These are phyloP conservation scores for Phenacoccus solenopsis DNA, from an alignment of 1,140 invertebrate species.

Conservation along the genomic window DNA sequence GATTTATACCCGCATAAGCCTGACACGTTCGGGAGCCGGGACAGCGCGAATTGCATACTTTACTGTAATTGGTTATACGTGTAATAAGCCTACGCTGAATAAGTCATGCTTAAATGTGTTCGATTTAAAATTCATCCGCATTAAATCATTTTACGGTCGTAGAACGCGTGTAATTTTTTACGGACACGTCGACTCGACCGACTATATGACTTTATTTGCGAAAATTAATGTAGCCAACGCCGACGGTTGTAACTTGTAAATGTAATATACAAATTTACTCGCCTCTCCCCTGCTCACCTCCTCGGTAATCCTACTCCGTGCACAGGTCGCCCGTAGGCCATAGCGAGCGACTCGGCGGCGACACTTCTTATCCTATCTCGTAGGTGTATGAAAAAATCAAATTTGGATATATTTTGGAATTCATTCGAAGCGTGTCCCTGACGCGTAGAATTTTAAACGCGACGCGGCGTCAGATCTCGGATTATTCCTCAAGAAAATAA, in stretches of 20 bases:
- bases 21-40: background rate
- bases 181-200: no score
- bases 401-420: background rate
- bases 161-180: background rate
- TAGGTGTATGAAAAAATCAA: background rate
- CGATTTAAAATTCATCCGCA: background rate
- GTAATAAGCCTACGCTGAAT: conserved; percentile 9
- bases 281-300: no score
- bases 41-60: background rate
- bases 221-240: no score
- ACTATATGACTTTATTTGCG: no score
- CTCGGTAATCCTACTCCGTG: no score
- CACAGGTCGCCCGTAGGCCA: no score
- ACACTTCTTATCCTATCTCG: background rate
- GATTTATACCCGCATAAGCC: background rate
- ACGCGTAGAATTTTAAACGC: background rate
- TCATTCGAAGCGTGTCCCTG: background rate
- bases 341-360: background rate
- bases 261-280: no score
- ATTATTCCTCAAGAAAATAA: background rate
- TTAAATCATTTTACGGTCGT: conserved; percentile 8
- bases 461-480: no score
- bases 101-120: conserved; percentile 1
- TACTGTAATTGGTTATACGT: conserved; percentile 16
- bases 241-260: background rate